Base-by-base conservation (phyloP, 2,113 vertebrate species). In the Cervus canadensis region DNA sequence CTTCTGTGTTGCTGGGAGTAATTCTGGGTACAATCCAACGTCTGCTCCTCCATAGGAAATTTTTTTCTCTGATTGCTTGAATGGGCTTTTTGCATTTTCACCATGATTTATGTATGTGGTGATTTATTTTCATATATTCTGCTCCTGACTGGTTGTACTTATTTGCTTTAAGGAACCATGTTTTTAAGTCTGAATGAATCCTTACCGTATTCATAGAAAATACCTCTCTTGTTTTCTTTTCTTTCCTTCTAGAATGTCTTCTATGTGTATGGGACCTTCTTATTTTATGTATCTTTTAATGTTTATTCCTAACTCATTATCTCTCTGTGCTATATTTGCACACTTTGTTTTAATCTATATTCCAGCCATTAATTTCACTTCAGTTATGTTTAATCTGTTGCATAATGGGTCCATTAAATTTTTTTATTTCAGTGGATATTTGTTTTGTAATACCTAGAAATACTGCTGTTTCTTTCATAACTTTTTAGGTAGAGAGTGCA, bases 41-140 rank as follows among this genome's bases (percentile, higher is more conserved):
- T 6, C 40, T 76, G 71, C 71, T 43, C 12, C 43, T 76, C 71
- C 40, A 26, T 26, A 13, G 71, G 23, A 26, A 76, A 15, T 4
- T 43, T 14, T 40, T 67, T 33, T 59, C 33, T 45, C 40, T 57
- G 71, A 16, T 50, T 13, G 36, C 62, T 57, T 50, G 81, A 25
- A 43, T 3, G 14, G 17, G 11, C 30, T 5, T 36, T 62, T 26
- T 60, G 4, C 10, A 21, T 54, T 76, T 56, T 91, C 48, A 17
- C 33, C 16, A 0, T 57, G 71, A 28, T 10, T 17, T n/a, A 2
- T 28, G 2, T n/a, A 2, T 28, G 15, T 25, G 8, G 1, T 7
- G 45, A 12, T 56, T 81, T 26, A 12, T 74, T 85, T 56, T 71
- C 71, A 17, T 82, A 81, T 67, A 13, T 36, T 13, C 45, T 81